Base-by-base conservation (phyloP, 2,797 vertebrate species). In the Limosa lapponica region DNA sequence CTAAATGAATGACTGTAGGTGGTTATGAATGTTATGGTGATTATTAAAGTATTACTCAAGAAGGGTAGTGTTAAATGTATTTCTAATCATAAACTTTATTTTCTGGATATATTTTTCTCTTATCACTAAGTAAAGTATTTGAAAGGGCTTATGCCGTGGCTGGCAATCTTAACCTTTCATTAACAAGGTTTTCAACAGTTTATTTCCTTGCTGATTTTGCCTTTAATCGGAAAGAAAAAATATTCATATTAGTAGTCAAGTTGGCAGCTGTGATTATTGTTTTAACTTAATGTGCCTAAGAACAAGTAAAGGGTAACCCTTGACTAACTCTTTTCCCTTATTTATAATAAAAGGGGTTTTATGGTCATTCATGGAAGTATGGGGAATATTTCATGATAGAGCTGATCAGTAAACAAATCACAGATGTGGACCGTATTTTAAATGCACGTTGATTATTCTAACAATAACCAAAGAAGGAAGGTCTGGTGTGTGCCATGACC, bases 41-140 rank as follows among this genome's bases (percentile, higher is more conserved):
- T 81, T 84, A 61, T 58, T 84, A 54, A 55, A 70, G 9, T 54
- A 43, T 87, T 86, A 51, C 14, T 89, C 32, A 34, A 48, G 48
- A 90, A 79, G n/a, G 48, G 10, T 66, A 57, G 16, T 37, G 14
- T 37, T 89, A 75, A 87, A 79, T 73, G 27, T 23, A 16, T 80
- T 92, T 87, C 27, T 73, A 28, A 30, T 70, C 0, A 0, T 77
- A 82, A 89, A 82, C 6, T 58, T 54, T 41, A 13, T 82, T 48
- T 90, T 87, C 43, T 95, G 14, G 6, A 13, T 85, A 11, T 73
- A 11, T 85, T 89, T 92, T 89, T 70, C 14, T 84, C 16, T 41
- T 75, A 12, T n/a, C 18, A 52, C 32, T 66, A 34, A 84, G 57
- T 57, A 24, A 71, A n/a, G 3, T 70, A 8, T 73, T 85, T 91